phyloP scores from a whole-genome alignment of 1,140 invertebrate species.

The Ips typographus region DNA sequence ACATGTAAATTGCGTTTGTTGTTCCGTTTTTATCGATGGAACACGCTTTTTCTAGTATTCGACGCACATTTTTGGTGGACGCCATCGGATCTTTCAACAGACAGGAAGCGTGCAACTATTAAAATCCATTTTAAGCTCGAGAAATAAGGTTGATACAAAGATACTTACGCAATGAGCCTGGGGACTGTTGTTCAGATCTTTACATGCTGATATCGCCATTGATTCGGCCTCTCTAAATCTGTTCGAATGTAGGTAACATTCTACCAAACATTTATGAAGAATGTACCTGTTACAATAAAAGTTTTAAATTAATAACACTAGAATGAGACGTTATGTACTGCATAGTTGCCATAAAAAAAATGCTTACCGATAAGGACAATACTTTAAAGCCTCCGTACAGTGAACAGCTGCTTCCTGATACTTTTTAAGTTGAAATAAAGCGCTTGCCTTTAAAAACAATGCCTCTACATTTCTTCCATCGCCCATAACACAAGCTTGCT shows the following conservation, averaged over 20 bases:
- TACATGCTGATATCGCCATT: slow-evolving; percentile 68
- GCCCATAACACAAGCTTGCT: slow-evolving; percentile 51
- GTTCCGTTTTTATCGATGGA: slow-evolving; percentile 62
- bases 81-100: slow-evolving; percentile 68
- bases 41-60: slow-evolving; percentile 69
- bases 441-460: slow-evolving; percentile 69
- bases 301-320: background rate
- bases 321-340: background rate
- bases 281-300: slow-evolving; percentile 55
- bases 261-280: slow-evolving; percentile 70
- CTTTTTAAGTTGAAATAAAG: slow-evolving; percentile 72
- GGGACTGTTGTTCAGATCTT: slow-evolving; percentile 68
- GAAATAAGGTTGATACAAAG: background rate
- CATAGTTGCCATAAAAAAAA: slow-evolving; percentile 39
- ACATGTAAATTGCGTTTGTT: slow-evolving; percentile 67
- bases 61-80: slow-evolving; percentile 59
- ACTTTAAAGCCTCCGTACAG: slow-evolving; percentile 71
- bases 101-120: slow-evolving; percentile 57
- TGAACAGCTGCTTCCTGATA: slow-evolving; percentile 68
- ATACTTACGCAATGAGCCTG: slow-evolving; percentile 54
- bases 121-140: slow-evolving; percentile 20
- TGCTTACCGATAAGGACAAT: slow-evolving; percentile 56
- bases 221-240: slow-evolving; percentile 68
- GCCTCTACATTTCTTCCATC: slow-evolving; percentile 63
- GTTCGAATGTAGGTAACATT: slow-evolving; percentile 68